Evolutionary conservation across 2,113 vertebrate species (phyloP).

Genomic region (Myiopsitta monachus): DNA sequence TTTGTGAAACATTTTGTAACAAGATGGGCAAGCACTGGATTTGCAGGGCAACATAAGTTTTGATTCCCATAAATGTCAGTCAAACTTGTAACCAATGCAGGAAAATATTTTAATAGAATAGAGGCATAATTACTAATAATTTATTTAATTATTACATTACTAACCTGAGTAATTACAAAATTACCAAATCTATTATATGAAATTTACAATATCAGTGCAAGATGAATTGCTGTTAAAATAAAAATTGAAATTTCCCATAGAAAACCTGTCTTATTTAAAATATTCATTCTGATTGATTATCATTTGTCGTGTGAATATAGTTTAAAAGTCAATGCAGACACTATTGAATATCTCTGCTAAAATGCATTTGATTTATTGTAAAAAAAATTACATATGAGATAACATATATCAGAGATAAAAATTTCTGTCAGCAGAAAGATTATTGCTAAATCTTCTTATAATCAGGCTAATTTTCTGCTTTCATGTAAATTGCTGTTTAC

Average conservation of each 20-base stretch:
- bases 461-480: not conserved
- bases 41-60: not conserved
- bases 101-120: not conserved
- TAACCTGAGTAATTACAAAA: not conserved
- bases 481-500: not conserved
- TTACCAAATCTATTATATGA: not conserved
- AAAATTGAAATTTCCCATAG: not conserved
- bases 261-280: not conserved
- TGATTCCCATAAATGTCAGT: not conserved
- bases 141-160: not conserved
- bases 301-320: not conserved
- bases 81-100: not conserved
- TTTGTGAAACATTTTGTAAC: not conserved
- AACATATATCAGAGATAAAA: not conserved
- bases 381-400: not conserved
- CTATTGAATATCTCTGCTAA: not conserved
- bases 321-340: not conserved
- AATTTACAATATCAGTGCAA: not conserved
- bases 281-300: not conserved
- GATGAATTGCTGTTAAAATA: not conserved
- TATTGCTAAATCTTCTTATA: not conserved
- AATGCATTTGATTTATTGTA: slow-evolving; percentile 9
- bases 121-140: not conserved
- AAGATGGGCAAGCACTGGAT: not conserved
- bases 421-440: not conserved